Base-by-base conservation (phyloP, 1,140 invertebrate species). In the Brachionus asplanchnoidis region DNA sequence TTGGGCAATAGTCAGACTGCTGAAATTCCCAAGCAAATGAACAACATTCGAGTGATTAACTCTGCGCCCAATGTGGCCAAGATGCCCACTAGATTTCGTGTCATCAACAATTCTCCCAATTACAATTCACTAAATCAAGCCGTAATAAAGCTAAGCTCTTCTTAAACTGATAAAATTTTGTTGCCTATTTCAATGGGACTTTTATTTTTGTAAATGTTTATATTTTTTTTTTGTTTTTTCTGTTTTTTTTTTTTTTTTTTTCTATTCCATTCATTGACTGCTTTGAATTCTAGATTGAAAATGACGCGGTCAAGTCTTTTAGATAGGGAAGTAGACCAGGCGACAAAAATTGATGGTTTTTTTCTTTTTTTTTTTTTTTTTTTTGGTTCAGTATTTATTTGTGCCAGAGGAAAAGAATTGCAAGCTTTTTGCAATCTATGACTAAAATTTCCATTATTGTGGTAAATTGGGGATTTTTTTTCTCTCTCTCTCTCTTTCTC, bases 151-250 rank as follows among this genome's bases (percentile, higher is more conserved):
- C 42, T 77, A 32, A 77, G 14, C 26, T 77, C 73, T 23, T 77
- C 73, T 50, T 77, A 77, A n/a, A 75, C 70, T 75, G 70, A 75
- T 75, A 75, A 75, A 28, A 28, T 73, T 46, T 50, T 77, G 46
- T 77, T 77, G 28, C 26, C 23, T 8, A 26, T 77, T 14, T 77
- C 7, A n/a, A 40, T 50, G 20, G 42, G 73, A 44, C 17, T 26
- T 50, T 44, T 75, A 42, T 75, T 75, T 75, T 42, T 42, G 36
- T 70, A 40, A 36, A 70, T 36, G n/a, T 32, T 70, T 36, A 36
- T 36, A 36, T 36, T 36, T 36, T 36, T 70, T 17, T n/a, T 70
- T 70, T 1, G 36, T 32, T 36, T 70, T 70, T n/a, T n/a, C 28
- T 28, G 3, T 28, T 36, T 70, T 14, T 1, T 32, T 70, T 36